These are phyloP conservation scores for Elgaria multicarinata DNA, from an alignment of 2,113 vertebrate species.

Conservation along the genomic window DNA sequence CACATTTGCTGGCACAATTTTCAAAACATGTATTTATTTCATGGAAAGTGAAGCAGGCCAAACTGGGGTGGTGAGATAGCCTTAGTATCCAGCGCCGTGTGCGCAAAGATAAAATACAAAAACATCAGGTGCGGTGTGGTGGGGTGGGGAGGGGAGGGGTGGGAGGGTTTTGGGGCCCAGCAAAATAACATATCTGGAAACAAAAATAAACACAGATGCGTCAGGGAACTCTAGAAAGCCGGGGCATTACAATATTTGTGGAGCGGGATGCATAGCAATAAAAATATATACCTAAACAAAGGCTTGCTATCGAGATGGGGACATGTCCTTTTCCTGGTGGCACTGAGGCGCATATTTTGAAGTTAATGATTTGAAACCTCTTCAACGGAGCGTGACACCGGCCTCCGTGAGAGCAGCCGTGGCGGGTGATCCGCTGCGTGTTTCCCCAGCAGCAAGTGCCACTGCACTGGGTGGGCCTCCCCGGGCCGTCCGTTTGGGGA, in stretches of 20 bases:
- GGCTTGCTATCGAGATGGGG: no score
- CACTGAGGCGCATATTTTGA: no score
- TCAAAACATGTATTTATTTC: background rate
- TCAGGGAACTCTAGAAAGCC: background rate
- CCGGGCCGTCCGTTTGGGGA: no score
- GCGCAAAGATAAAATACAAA: background rate
- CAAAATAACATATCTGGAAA: background rate
- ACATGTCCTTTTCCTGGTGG: no score
- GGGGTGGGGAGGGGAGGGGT: background rate
- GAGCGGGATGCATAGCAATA: background rate
- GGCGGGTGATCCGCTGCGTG: no score
- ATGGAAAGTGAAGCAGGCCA: background rate
- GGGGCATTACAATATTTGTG: background rate
- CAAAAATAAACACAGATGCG: background rate
- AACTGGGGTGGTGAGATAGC: background rate
- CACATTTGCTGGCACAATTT: no score
- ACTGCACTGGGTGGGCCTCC: no score
- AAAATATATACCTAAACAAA: background rate
- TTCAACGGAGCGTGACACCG: no score
- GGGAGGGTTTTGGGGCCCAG: background rate
- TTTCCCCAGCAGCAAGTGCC: no score
- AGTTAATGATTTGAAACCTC: no score
- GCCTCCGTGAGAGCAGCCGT: no score
- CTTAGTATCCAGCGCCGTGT: background rate
- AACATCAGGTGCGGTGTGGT: background rate